phyloP scores from a whole-genome alignment of 2,888 invertebrate species.

The Drosophila putrida region DNA sequence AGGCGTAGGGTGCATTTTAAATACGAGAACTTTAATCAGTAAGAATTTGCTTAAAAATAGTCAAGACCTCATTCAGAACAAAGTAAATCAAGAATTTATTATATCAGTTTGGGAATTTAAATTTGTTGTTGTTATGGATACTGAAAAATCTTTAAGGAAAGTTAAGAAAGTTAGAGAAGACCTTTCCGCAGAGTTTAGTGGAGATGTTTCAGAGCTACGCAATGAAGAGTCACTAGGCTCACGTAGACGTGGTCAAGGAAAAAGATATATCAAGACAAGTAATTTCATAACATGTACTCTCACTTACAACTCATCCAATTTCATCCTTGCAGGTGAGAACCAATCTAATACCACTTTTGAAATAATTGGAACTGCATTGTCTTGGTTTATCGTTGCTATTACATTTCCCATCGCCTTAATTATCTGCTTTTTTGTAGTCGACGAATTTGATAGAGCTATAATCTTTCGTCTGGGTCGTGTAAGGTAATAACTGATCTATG shows the following conservation, averaged over 20 bases:
- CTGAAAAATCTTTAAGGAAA: background rate
- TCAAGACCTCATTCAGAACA: constrained; percentile 7
- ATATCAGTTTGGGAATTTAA: background rate
- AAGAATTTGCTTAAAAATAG: background rate
- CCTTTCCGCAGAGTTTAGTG: background rate
- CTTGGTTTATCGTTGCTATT: constrained; percentile 44
- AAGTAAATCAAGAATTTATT: background rate
- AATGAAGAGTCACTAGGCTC: background rate
- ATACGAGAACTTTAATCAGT: background rate
- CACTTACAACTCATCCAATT: too few species aligned
- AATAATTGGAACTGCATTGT: constrained; percentile 20
- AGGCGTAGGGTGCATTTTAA: constrained; percentile 24
- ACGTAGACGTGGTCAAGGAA: constrained; percentile 17
- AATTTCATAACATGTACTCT: background rate
- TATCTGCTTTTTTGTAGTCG: constrained; percentile 83
- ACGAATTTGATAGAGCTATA: constrained; percentile 87
- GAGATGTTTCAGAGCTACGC: background rate
- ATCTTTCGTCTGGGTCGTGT: constrained; percentile 88
- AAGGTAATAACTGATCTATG: constrained; percentile 48
- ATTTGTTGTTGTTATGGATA: constrained; percentile 11
- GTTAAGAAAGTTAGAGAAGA: background rate
- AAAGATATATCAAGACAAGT: constrained; percentile 56
- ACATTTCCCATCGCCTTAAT: constrained; percentile 77
- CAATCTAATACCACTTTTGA: constrained; percentile 39
- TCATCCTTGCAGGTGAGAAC: constrained; percentile 41